These are phyloP conservation scores for Zeugodacus cucurbitae DNA, from an alignment of 1,140 invertebrate genomes.

Conservation along the genomic window DNA sequence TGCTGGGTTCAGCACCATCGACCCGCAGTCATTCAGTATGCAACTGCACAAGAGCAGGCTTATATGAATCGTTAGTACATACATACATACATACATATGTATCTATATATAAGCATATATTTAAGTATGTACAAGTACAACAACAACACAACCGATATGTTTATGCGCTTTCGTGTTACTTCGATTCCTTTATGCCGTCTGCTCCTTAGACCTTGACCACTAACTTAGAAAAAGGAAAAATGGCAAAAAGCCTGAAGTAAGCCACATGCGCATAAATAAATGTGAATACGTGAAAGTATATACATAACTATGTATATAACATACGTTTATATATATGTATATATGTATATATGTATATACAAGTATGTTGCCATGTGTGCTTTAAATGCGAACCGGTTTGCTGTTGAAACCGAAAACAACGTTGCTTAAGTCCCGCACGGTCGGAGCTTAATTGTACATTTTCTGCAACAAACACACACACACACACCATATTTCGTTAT, in stretches of 20 bases:
- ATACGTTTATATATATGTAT: neutral
- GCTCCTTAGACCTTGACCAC: constrained; percentile 66
- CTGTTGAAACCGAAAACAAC: neutral
- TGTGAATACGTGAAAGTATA: neutral
- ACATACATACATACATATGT: neutral
- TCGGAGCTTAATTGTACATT: neutral
- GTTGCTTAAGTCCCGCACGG: neutral
- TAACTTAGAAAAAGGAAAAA: constrained; percentile 58
- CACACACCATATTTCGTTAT: neutral
- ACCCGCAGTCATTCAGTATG: neutral
- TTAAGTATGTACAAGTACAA: too few species aligned
- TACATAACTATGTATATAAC: neutral
- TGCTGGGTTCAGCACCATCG: neutral
- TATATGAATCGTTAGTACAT: neutral
- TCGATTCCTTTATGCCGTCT: constrained; percentile 48
- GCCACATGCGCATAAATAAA: neutral
- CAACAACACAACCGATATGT: neutral
- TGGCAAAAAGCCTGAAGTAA: neutral
- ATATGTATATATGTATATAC: neutral
- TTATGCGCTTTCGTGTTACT: neutral
- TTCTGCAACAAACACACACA: neutral
- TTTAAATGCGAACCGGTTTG: constrained; percentile 1
- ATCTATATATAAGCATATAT: neutral
- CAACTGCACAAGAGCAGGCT: neutral
- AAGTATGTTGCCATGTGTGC: neutral